Evolutionary conservation across 2,888 invertebrate genomes (phyloP).

Genomic region (Euzophera pinguis): DNA sequence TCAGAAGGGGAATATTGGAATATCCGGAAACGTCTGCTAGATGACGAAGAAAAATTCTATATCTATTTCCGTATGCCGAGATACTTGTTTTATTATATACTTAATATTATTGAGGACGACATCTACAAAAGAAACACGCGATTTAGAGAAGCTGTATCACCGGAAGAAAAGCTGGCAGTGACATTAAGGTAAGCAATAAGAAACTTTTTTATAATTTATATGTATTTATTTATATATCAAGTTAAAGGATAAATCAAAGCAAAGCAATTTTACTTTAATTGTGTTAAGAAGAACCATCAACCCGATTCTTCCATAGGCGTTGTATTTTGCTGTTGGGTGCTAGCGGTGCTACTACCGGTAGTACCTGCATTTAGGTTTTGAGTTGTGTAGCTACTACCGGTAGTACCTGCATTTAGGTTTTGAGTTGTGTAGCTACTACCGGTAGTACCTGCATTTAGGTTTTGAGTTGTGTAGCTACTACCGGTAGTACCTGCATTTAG

Average conservation of each 20-base stretch:
- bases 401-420: not conserved
- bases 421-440: not conserved
- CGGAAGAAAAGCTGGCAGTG: slow-evolving; percentile 13
- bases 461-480: slow-evolving; percentile 5
- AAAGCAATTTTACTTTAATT: slow-evolving; percentile 12
- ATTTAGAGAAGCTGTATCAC: slow-evolving; percentile 12
- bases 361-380: too few species aligned
- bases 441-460: not conserved
- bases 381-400: too few species aligned
- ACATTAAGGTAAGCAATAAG: slow-evolving; percentile 17
- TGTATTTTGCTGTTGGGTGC: slow-evolving; percentile 12
- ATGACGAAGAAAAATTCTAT: slow-evolving; percentile 17
- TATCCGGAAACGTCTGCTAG: slow-evolving; percentile 14
- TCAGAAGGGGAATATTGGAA: slow-evolving; percentile 16
- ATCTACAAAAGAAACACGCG: slow-evolving; percentile 13
- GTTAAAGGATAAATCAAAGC: slow-evolving; percentile 13
- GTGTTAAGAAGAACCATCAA: slow-evolving; percentile 7
- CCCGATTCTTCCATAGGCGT: slow-evolving; percentile 14
- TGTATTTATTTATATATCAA: slow-evolving; percentile 12
- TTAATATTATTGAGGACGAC: slow-evolving; percentile 5
- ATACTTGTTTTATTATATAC: slow-evolving; percentile 12
- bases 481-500: slow-evolving; percentile 14
- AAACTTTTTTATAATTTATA: slow-evolving; percentile 11
- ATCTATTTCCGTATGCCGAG: slow-evolving; percentile 13
- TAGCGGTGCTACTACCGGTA: slow-evolving; percentile 5